Conservation (phyloP, 2,113 vertebrate species). For the Solea solea region DNA sequence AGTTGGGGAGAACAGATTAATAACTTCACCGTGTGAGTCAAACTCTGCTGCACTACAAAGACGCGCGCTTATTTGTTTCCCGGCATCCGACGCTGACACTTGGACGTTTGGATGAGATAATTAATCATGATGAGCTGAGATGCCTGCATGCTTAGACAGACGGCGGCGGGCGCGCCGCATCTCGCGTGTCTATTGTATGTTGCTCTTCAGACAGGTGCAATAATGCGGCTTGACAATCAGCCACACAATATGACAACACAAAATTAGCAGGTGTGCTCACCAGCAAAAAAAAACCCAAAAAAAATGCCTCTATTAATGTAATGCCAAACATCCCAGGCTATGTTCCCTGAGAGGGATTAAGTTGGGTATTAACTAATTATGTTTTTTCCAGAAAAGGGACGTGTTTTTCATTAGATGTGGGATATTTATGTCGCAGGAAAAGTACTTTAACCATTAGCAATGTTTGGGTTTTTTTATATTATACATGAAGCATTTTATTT, state of each 20-base stretch:
- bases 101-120: constrained; percentile 66
- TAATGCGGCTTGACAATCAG: constrained; percentile 59
- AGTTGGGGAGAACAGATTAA: constrained; percentile 74
- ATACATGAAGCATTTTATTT: background rate
- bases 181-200: constrained; percentile 41
- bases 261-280: constrained; percentile 67
- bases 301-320: constrained; percentile 55
- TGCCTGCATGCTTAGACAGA: constrained; percentile 39
- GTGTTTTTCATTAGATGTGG: constrained; percentile 22
- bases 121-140: constrained; percentile 67
- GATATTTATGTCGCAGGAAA: background rate
- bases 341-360: constrained; percentile 68
- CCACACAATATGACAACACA: constrained; percentile 41
- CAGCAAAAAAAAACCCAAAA: constrained; percentile 23
- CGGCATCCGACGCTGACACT: constrained; percentile 66
- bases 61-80: constrained; percentile 58
- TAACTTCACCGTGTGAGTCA: constrained; percentile 71
- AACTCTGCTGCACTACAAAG: constrained; percentile 62
- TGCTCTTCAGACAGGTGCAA: constrained; percentile 58
- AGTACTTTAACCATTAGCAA: constrained; percentile 1
- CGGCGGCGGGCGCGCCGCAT: constrained; percentile 22
- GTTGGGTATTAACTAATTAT: constrained; percentile 56
- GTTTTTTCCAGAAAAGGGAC: constrained; percentile 37
- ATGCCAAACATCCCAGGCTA: constrained; percentile 32
- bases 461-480: background rate